These are phyloP conservation scores for Caenorhabditis plicata DNA, from an alignment of 2,888 invertebrate species.

Conservation along the genomic window DNA sequence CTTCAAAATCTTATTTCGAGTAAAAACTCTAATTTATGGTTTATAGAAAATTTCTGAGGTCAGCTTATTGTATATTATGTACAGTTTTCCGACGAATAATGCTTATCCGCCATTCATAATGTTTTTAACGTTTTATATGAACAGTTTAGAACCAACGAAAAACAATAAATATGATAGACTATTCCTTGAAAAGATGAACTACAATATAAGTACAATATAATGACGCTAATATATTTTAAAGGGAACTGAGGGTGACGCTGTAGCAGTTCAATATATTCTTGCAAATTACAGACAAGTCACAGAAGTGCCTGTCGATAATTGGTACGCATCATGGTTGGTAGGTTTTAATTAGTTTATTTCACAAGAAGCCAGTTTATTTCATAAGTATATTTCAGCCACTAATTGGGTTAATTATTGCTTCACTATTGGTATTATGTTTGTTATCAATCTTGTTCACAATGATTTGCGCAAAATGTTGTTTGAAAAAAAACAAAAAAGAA, in stretches of 20 bases:
- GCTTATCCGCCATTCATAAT: too few species aligned
- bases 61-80: too few species aligned
- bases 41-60: too few species aligned
- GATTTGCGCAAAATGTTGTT: conserved; percentile 49
- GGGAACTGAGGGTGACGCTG: conserved; percentile 41
- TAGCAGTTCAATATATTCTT: conserved; percentile 55
- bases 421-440: conserved; percentile 55
- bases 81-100: too few species aligned
- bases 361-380: not conserved
- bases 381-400: conserved; percentile 49
- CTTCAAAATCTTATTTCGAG: too few species aligned
- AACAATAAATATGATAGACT: too few species aligned
- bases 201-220: too few species aligned
- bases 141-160: too few species aligned
- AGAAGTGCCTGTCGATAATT: conserved; percentile 45
- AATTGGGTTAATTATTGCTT: conserved; percentile 56
- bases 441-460: conserved; percentile 53
- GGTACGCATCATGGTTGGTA: conserved; percentile 53
- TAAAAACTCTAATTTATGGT: too few species aligned
- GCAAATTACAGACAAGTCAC: conserved; percentile 56
- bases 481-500: conserved; percentile 46
- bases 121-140: too few species aligned
- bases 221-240: conserved; percentile 14
- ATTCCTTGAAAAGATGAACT: too few species aligned
- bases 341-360: conserved; percentile 13